Evolutionary conservation across 2,797 vertebrate genomes (phyloP).

Genomic region (Sebastes kiyomatsui): DNA sequence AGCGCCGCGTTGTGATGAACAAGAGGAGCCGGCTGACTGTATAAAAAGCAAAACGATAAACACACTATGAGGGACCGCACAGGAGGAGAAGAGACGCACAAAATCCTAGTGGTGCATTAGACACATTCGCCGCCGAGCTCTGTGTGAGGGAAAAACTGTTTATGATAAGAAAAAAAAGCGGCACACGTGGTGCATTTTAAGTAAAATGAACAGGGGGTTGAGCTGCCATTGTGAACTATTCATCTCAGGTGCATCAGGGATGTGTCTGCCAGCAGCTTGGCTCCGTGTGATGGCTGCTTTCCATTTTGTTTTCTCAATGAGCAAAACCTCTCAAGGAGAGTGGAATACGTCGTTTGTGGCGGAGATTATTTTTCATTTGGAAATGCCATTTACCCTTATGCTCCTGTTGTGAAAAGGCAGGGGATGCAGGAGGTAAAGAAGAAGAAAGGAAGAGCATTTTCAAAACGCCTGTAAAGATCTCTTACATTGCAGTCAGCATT

Average conservation of each 20-base stretch:
- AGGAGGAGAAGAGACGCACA: conserved; percentile 15
- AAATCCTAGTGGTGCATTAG: conserved; percentile 53
- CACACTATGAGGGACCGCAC: conserved; percentile 39
- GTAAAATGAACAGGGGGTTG: conserved; percentile 39
- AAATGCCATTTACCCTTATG: conserved; percentile 60
- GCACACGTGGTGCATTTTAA: conserved; percentile 57
- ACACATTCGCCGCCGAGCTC: conserved; percentile 38
- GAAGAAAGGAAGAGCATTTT: conserved; percentile 25
- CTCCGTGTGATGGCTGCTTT: conserved; percentile 64
- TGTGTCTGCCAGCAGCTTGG: conserved; percentile 44
- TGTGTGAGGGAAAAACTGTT: conserved; percentile 46
- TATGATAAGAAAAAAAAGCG: conserved; percentile 59
- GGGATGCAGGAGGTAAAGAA: not conserved
- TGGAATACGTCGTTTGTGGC: conserved; percentile 48
- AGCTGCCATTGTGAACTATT: conserved; percentile 55
- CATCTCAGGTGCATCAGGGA: conserved; percentile 63
- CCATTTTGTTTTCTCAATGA: conserved; percentile 71
- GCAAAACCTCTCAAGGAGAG: conserved; percentile 66
- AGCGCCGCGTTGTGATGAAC: conserved; percentile 63
- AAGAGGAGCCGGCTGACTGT: conserved; percentile 65
- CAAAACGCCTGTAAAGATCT: conserved; percentile 60
- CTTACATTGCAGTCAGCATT: conserved; percentile 59
- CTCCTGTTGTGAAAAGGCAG: conserved; percentile 30
- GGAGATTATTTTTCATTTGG: conserved; percentile 66
- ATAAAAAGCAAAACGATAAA: conserved; percentile 61